A percentile compares a stretch with the other conserved stretches of the same genome.
These are phyloP conservation scores for Paraplagusia blochii DNA, from an alignment of 2,113 vertebrate species.

Conservation along the genomic window DNA sequence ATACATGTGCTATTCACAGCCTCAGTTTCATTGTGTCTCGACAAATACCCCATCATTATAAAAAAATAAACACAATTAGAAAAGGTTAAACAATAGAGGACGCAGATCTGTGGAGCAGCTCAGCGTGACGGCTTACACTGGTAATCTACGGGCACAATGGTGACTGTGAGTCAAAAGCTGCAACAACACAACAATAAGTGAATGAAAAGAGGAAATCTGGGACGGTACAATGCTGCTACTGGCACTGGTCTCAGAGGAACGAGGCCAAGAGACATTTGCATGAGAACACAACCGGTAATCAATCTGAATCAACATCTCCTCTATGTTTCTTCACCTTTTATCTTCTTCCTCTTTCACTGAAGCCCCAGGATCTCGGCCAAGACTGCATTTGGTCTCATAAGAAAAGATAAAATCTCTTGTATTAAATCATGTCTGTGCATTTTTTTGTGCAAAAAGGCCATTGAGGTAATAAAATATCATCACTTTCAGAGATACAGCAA, in stretches of 20 bases:
- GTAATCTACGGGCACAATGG: conserved; percentile 59
- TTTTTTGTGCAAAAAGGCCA: not conserved
- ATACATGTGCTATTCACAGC: not conserved
- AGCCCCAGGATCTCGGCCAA: not conserved
- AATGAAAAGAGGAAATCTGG: conserved; percentile 4
- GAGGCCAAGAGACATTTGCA: conserved; percentile 7
- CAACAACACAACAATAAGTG: conserved; percentile 22
- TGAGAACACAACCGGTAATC: conserved; percentile 7
- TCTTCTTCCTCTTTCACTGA: not conserved
- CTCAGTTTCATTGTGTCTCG: conserved; percentile 21
- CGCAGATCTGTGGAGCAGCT: conserved; percentile 48
- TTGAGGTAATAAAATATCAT: not conserved
- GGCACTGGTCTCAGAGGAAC: not conserved
- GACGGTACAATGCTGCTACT: conserved; percentile 1
- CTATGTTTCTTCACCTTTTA: conserved; percentile 1
- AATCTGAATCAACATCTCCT: conserved; percentile 17
- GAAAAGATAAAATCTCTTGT: not conserved
- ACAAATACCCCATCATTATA: conserved; percentile 48
- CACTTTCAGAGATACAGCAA: not conserved
- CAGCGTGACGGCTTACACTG: conserved; percentile 57
- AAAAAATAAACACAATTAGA: conserved; percentile 58
- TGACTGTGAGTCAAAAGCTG: conserved; percentile 46
- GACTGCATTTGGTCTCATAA: not conserved
- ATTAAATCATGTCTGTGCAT: not conserved
- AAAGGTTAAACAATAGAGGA: conserved; percentile 54